A percentile compares a stretch with the other conserved stretches of the same genome.
phyloP scores from a whole-genome alignment of 2,888 invertebrate species.

The Idaea biselata region DNA sequence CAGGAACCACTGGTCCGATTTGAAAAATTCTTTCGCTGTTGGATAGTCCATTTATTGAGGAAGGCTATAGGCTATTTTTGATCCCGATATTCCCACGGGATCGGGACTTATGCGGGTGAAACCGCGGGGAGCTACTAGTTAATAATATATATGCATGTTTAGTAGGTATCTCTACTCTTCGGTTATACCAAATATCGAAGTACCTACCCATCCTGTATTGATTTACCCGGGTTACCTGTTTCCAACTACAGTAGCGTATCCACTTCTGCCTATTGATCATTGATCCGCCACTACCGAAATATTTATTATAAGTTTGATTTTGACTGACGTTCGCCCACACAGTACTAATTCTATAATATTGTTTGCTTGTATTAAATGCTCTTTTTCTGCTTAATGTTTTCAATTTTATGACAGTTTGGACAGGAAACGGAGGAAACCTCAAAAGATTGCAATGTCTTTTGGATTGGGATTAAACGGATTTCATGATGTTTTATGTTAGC shows the following conservation, averaged over 20 bases:
- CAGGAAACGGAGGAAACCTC: conserved; percentile 57
- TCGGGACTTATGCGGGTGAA: too few relatives aligned
- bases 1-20: too few relatives aligned
- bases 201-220: neutral
- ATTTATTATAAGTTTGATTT: conserved; percentile 48
- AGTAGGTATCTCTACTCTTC: conserved; percentile 1
- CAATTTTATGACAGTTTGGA: conserved; percentile 58
- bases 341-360: conserved; percentile 58
- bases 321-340: conserved; percentile 73
- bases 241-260: neutral
- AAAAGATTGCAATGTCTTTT: conserved; percentile 35
- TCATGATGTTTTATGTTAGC: neutral
- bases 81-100: too few relatives aligned
- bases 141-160: neutral
- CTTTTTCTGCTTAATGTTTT: conserved; percentile 62
- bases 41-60: too few relatives aligned
- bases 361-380: conserved; percentile 51
- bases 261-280: conserved; percentile 34
- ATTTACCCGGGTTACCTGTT: neutral
- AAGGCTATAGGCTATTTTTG: too few relatives aligned
- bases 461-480: neutral
- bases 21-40: too few relatives aligned
- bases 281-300: conserved; percentile 34
- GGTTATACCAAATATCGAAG: neutral
- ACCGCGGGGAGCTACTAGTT: too few relatives aligned